Evolutionary conservation across 2,888 invertebrate species (phyloP).

Genomic region (Drosophila barbarae): DNA sequence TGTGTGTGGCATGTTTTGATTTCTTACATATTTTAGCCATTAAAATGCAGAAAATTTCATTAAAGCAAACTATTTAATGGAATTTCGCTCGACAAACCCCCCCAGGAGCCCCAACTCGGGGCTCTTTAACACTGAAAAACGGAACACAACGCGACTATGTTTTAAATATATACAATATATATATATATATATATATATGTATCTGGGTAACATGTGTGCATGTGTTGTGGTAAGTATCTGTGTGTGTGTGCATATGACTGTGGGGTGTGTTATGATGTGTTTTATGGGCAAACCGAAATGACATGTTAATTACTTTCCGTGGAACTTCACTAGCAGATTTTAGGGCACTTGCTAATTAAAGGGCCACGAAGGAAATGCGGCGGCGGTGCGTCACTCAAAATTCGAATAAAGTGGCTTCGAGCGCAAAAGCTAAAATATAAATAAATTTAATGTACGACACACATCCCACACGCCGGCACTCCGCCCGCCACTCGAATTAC

Average conservation of each 20-base stretch:
- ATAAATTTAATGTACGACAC: constrained; percentile 2
- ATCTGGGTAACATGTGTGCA: not conserved
- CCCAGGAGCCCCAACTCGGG: no score
- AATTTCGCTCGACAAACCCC: constrained; percentile 35
- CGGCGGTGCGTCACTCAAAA: constrained; percentile 8
- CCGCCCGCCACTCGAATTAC: constrained; percentile 2
- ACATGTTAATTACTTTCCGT: constrained; percentile 56
- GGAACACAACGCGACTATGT: constrained; percentile 22
- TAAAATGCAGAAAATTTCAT: constrained; percentile 37
- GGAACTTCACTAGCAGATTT: constrained; percentile 32
- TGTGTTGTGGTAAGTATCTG: not conserved
- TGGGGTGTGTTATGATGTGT: constrained; percentile 25
- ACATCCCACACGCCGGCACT: not conserved
- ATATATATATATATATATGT: no score
- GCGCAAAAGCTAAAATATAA: constrained; percentile 8
- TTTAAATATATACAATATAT: not conserved
- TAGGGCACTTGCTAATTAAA: constrained; percentile 26
- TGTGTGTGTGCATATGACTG: constrained; percentile 1
- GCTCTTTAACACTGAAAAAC: constrained; percentile 12
- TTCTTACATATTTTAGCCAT: constrained; percentile 59
- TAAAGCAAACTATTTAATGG: constrained; percentile 36
- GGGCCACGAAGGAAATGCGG: constrained; percentile 9
- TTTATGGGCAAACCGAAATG: constrained; percentile 44
- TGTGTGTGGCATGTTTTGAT: constrained; percentile 47
- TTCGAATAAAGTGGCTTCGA: constrained; percentile 5